Base-by-base conservation (phyloP, 2,113 vertebrate species). In the Polypterus bichir region DNA sequence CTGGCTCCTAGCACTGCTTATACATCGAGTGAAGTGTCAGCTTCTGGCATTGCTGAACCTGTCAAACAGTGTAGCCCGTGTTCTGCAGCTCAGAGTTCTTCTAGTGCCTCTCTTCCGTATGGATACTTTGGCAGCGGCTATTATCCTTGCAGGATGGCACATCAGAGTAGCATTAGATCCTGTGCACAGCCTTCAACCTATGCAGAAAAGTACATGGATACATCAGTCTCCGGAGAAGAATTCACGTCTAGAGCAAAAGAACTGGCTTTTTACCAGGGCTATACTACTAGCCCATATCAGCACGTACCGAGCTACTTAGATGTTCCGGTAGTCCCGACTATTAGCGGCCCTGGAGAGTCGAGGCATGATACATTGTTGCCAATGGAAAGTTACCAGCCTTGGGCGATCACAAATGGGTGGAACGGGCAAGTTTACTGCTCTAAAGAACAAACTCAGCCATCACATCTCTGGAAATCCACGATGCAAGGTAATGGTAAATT, bases 61-160 rank as follows among this genome's bases (percentile, higher is more conserved):
- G 93, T 86, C 83, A 98, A 98, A 79, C 94, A 97, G 70, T 97
- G 94, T 80, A 98, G 92, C 65, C 95, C 95, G 63, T 97, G 94
- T 75, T 91, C 93, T 2, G 92, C 90, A 46, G 91, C 91, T 44
- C 94, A 97, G 79, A 93, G 88, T 66, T 87, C 90, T 6, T 86
- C 93, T 69, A 89, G 92, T 70, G 90, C 93, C 7, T 92, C 93
- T 65, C 79, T 97, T 79, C 94, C 94, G 67, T 98, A 98, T 70
- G 91, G 95, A 82, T 98, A 98, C 74, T 98, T 97, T 83, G 90
- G 93, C 79, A 88, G 92, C 83, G 83, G 93, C 68, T 98, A 98
- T 76, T 98, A 97, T 77, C 92, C 92, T 4, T 98, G 96, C 73
- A 88, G 96, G 77, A 86, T 97, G 91, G 86, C 89, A 76, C 95